A percentile compares a stretch with the other conserved stretches of the same genome.
These are phyloP conservation scores for Allacma fusca DNA, from an alignment of 2,888 invertebrate species.

Conservation along the genomic window DNA sequence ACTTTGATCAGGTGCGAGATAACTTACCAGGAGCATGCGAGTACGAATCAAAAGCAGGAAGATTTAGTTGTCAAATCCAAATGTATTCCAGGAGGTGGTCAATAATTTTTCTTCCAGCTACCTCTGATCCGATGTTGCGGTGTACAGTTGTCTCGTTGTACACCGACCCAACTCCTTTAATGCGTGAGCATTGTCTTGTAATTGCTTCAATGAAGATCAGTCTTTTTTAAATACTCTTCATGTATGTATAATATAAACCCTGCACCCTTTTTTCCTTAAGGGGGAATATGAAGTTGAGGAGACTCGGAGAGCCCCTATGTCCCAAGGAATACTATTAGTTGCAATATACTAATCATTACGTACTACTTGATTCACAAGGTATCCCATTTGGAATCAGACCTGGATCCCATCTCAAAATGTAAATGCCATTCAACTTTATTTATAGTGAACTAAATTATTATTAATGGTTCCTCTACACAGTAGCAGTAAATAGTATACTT, in stretches of 20 bases:
- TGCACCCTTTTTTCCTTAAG: neutral
- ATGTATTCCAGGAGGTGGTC: conserved; percentile 16
- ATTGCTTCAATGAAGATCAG: conserved; percentile 5
- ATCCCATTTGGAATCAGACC: no score
- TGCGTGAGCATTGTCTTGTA: conserved; percentile 16
- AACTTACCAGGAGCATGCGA: neutral
- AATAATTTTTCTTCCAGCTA: conserved; percentile 20
- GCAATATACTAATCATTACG: no score
- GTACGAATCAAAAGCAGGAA: neutral
- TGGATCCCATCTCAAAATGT: no score
- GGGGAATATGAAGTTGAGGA: no score
- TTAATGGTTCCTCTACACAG: no score
- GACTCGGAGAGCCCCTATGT: no score
- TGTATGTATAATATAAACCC: no score
- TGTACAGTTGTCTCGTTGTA: neutral
- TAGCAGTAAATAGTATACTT: no score
- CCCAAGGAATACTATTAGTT: no score
- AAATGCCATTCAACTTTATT: no score
- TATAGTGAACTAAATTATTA: no score
- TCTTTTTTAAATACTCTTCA: conserved; percentile 4
- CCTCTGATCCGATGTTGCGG: neutral
- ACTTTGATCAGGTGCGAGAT: conserved; percentile 32
- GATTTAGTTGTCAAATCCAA: conserved; percentile 31
- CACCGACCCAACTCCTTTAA: conserved; percentile 4
- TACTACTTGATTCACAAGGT: no score